Evolutionary conservation across 2,797 vertebrate genomes (phyloP), one percentile per base, ranked within the genome.

Genomic region (Myripristis jacobus): DNA sequence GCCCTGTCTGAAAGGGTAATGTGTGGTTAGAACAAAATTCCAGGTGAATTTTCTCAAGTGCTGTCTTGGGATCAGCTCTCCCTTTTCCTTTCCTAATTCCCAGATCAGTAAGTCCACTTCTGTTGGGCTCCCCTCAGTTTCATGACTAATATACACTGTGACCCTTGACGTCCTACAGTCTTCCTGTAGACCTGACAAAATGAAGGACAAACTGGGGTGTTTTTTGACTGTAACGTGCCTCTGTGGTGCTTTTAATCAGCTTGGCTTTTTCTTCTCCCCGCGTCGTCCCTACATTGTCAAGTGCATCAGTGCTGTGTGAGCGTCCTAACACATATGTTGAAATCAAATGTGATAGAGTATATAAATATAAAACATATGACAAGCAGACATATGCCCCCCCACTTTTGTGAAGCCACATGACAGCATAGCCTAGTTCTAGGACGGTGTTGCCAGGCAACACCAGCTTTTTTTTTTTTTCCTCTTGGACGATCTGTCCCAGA

Each of bases 171-270:
- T 79, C 63, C 56, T 41, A 10, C 69, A 70, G 80, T 87, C 73
- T 87, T 89, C 84, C 87, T 64, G 67, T 62, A 75, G 27, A 60
- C 73, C 58, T 66, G 51, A 82, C 41, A 72, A n/a, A 67, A 86
- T 79, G 83, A 89, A 85, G 87, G 84, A 66, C 31, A 29, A 47
- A 46, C 47, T 16, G 65, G 70, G 70, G 66, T 56, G 63, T 65
- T 61, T 66, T n/a, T 48, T 68, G 51, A 51, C 54, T 56, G 6
- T 22, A 21, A 68, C 6, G 48, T 67, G 64, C 75, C 66, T 82
- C 75, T 11, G 21, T 62, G 77, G 82, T 83, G 85, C 81, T 81
- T 77, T 82, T 52, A 51, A 46, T 56, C 48, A 29, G 57, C 60
- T 46, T 21, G 27, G 75, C 59, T 55, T 47, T 62, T 71, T 70